Evolutionary conservation across 2,888 invertebrate genomes (phyloP), one percentile per base, ranked within the genome.

Genomic region (Tetragonisca angustula): DNA sequence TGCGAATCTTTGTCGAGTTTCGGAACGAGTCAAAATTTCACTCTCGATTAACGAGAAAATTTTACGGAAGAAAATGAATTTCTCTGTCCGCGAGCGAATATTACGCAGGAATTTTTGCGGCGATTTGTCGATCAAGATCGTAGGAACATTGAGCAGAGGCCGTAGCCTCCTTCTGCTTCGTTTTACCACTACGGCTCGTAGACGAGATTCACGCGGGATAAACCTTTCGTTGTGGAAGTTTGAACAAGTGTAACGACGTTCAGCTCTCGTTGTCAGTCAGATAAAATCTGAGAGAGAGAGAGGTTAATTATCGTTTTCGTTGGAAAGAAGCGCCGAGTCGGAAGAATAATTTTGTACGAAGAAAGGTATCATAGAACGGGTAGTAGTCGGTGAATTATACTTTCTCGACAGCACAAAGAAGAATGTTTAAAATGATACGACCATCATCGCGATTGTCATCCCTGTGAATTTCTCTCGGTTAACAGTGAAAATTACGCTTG

Each of bases 351-450:
- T 72, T 83, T 54, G 65, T 65, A 32, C 83, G 4, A 24, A 82
- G 89, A 83, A 90, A 84, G 83, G 2, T 43, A 43, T 43, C 74
- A 56, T 68, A 36, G 62, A 67, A 59, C 36, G 65, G 6, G 6
- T 74, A 88, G 32, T 32, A 32, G 75, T 77, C 43, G 67, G 81
- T 84, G 17, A 3, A 87, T 81, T 85, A 87, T 83, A 89, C 91
- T 91, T 91, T 91, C 90, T 89, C 87, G 76, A 32, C 67, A 61
- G 68, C 54, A 9, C 24, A 84, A 90, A 84, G 87, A 88, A 90
- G 1, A 24, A 24, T 0, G 24, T 59, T 4, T 24, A 5, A n/a
- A 59, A 59, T 15, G 15, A 15, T n/a, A n/a, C 5, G 15, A 15
- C 15, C 2, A 2, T 21, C n/a, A 56, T 59, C 15, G 56, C n/a